These are phyloP conservation scores for Zonitis immaculata DNA, from an alignment of 2,888 invertebrate genomes.

Conservation along the genomic window DNA sequence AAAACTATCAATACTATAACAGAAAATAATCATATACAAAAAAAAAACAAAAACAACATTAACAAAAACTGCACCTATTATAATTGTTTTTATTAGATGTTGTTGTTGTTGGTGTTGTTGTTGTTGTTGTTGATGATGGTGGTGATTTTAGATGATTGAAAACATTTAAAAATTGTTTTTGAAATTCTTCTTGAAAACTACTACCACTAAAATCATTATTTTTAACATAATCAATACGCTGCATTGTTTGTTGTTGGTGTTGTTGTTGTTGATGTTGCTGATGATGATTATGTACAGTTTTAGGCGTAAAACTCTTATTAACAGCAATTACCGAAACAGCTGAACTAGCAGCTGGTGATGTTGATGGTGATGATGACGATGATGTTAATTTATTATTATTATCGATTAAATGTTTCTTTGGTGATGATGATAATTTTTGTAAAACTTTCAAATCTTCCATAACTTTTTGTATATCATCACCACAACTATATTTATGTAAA, in stretches of 20 bases:
- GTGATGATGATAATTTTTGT: constrained; percentile 45
- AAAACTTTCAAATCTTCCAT: constrained; percentile 50
- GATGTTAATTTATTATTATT: background rate
- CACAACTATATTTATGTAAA: constrained; percentile 12
- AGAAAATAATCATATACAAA: no score
- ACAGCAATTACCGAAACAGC: constrained; percentile 46
- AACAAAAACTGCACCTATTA: constrained; percentile 44
- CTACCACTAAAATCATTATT: constrained; percentile 23
- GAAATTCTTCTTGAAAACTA: constrained; percentile 46
- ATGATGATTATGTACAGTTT: constrained; percentile 19
- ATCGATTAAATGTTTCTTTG: constrained; percentile 23
- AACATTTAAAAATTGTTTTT: constrained; percentile 43
- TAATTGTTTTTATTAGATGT: constrained; percentile 37
- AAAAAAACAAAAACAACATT: constrained; percentile 17
- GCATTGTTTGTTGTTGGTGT: constrained; percentile 9
- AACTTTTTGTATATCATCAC: constrained; percentile 49
- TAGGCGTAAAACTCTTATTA: constrained; percentile 41
- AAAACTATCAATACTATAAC: constrained; percentile 28
- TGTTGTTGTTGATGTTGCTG: constrained; percentile 8
- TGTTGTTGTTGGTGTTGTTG: constrained; percentile 23
- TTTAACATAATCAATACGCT: constrained; percentile 19
- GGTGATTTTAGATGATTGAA: constrained; percentile 24
- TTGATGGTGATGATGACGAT: background rate
- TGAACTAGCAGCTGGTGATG: constrained; percentile 30
- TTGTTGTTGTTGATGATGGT: no score